Evolutionary conservation across 2,113 vertebrate genomes (phyloP), one percentile per base, ranked within the genome.

Genomic region (Reinhardtius hippoglossoides): DNA sequence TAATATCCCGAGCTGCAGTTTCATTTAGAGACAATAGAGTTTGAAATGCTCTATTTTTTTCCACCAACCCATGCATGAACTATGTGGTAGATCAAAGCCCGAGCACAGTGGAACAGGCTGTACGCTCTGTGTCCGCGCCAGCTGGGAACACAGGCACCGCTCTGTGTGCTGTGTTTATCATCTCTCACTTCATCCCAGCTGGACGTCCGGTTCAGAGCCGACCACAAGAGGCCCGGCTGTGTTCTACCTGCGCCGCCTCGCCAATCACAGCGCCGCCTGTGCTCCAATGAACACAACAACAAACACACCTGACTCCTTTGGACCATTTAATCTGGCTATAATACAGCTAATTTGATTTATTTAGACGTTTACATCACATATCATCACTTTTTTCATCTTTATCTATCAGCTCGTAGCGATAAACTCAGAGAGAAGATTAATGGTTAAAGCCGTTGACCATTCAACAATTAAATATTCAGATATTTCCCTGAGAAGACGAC

Each of bases 141-240:
- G 50, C 50, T 54, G 50, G n/a, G 50, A n/a, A 54, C 50, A 54
- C 50, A n/a, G 10, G 50, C 50, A 1, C 15, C 5, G 46, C 46
- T 54, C 52, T 54, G n/a, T 21, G 5, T 65, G 37, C 24, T 44
- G 24, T 42, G 40, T 44, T 65, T 4, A 59, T 73, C 42, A 35
- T 80, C 46, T 46, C 42, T 65, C 72, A 23, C 0, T 60, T 78
- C 35, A 61, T 68, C 74, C 67, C 84, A 84, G 84, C 70, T 87
- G 63, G 67, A 56, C 72, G 58, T 48, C 15, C 59, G 58, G 54
- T 23, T 60, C 65, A 66, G 50, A 54, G 50, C 50, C 18, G 20
- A 7, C 9, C 50, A 54, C 50, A n/a, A 9, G 20, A n/a, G 50
- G 50, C 50, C 12, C 21, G 46, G 6, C 40, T 48, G 3, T 31